A percentile compares a stretch with the other conserved stretches of the same genome.
phyloP scores from a whole-genome alignment of 2,888 invertebrate genomes.

The Apodemia hepburni region DNA sequence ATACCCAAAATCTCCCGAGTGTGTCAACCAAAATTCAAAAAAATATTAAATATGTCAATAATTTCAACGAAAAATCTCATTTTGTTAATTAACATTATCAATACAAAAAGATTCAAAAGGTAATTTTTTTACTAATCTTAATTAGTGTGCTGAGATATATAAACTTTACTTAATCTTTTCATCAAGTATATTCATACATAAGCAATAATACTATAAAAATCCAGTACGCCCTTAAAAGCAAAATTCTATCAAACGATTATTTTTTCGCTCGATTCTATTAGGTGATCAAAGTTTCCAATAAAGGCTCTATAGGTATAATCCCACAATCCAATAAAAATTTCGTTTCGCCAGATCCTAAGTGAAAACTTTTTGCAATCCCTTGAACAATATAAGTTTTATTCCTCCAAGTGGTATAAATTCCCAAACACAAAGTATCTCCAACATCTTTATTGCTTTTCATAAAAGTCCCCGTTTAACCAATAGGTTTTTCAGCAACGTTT shows the following conservation, averaged over 20 bases:
- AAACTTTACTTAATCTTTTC: too few relatives aligned
- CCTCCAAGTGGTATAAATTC: slow-evolving; percentile 75
- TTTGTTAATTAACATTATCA: too few relatives aligned
- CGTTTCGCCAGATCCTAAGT: slow-evolving; percentile 69
- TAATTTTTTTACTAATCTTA: too few relatives aligned
- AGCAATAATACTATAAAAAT: not conserved
- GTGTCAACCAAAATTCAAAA: too few relatives aligned
- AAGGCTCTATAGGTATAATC: slow-evolving; percentile 62
- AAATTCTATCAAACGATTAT: slow-evolving; percentile 36
- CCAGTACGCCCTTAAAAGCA: not conserved
- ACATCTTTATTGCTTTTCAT: slow-evolving; percentile 78
- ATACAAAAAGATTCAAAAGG: too few relatives aligned
- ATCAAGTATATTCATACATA: not conserved
- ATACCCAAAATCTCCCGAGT: too few relatives aligned
- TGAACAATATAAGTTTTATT: slow-evolving; percentile 78
- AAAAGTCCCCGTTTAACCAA: slow-evolving; percentile 63
- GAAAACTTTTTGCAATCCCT: slow-evolving; percentile 73
- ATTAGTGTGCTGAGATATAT: too few relatives aligned
- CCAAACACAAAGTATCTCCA: slow-evolving; percentile 76
- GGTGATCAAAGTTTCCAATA: slow-evolving; percentile 44
- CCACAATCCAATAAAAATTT: slow-evolving; percentile 72
- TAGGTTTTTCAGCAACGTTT: slow-evolving; percentile 50
- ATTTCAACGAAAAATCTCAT: too few relatives aligned
- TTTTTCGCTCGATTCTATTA: slow-evolving; percentile 47
- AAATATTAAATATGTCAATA: too few relatives aligned